Conservation (phyloP, 2,797 vertebrate genomes). For the Erithacus rubecula region DNA sequence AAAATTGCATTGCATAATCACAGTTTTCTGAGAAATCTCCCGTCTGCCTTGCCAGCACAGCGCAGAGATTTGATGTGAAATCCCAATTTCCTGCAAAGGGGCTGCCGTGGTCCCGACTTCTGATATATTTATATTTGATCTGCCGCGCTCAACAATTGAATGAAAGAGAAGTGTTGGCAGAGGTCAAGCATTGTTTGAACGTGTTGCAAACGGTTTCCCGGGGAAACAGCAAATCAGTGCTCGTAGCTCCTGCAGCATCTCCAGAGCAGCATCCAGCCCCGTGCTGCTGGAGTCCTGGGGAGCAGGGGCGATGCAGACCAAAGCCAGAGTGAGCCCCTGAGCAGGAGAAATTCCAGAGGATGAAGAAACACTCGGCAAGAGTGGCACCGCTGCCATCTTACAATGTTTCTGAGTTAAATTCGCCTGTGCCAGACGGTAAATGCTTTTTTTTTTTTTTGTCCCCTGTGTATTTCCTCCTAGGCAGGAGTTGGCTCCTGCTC, state of each 20-base stretch:
- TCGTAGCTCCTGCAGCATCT: conserved; percentile 56
- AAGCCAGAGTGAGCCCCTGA: not conserved
- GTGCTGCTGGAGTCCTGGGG: conserved; percentile 3
- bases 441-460: not conserved
- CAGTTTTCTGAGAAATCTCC: not conserved
- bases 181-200: conserved; percentile 73
- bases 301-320: conserved; percentile 41
- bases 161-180: conserved; percentile 47
- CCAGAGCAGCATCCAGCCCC: conserved; percentile 33
- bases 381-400: conserved; percentile 48
- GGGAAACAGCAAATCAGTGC: conserved; percentile 72
- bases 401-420: conserved; percentile 37
- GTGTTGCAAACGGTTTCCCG: conserved; percentile 74
- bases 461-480: not conserved
- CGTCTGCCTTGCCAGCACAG: not conserved
- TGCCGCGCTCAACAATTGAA: conserved; percentile 25
- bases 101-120: not conserved
- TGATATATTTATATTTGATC: conserved; percentile 19
- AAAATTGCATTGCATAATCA: conserved; percentile 20
- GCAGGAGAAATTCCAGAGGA: conserved; percentile 19
- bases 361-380: conserved; percentile 67
- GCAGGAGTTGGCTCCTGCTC: not conserved
- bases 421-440: conserved; percentile 40
- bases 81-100: not conserved
- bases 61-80: not conserved